Evolutionary conservation across 2,113 vertebrate species (phyloP).

Genomic region (Stomatorhinus ivindoensis): DNA sequence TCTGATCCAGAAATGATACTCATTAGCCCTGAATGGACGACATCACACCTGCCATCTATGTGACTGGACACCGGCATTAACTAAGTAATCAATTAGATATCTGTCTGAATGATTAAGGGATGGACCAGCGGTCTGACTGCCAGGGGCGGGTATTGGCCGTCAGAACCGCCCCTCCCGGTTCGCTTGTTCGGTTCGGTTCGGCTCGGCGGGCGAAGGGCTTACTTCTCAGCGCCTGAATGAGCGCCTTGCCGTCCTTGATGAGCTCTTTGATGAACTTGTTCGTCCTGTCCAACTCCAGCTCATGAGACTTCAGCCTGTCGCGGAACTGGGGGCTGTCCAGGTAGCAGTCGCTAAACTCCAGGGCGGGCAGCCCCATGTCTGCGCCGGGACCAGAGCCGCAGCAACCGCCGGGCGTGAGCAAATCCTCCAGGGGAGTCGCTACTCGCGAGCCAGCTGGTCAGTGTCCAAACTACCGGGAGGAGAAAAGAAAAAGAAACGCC

Average conservation of each 20-base stretch:
- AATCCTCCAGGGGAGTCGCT: constrained; percentile 25
- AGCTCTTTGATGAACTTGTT: constrained; percentile 99
- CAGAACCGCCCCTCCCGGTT: not conserved
- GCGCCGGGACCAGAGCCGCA: constrained; percentile 13
- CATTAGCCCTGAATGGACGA: not conserved
- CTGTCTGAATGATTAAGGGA: not conserved
- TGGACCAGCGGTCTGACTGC: not conserved
- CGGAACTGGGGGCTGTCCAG: constrained; percentile 90
- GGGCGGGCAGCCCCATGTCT: constrained; percentile 83
- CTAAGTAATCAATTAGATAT: not conserved
- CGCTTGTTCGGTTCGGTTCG: not conserved
- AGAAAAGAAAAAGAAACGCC: not conserved
- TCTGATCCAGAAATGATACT: not conserved
- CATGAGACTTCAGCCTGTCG: constrained; percentile 87
- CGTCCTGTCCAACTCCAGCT: constrained; percentile 93
- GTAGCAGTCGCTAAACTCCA: constrained; percentile 96
- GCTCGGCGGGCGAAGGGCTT: constrained; percentile 42
- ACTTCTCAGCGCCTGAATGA: constrained; percentile 85
- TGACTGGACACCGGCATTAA: not conserved
- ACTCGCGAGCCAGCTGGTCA: not conserved
- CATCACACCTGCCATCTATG: not conserved
- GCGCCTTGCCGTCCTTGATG: constrained; percentile 88
- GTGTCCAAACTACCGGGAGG: not conserved
- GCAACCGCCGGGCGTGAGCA: constrained; percentile 9
- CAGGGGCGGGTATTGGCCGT: not conserved